Evolutionary conservation across 1,140 invertebrate species (phyloP), one percentile per base, ranked within the genome.

Genomic region (Metopolophium dirhodum): DNA sequence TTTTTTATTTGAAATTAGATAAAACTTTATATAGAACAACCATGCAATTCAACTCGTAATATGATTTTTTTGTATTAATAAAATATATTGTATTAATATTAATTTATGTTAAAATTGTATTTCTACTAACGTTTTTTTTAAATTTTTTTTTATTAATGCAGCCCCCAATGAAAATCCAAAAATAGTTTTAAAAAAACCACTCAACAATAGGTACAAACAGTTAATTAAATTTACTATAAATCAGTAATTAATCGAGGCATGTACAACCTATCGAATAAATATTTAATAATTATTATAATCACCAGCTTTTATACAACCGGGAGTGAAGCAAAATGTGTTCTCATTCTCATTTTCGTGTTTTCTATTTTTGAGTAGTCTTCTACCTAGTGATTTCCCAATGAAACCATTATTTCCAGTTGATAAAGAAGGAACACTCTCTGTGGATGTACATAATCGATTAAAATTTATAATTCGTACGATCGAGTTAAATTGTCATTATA

Each of bases 301-400:
- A 94, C 94, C 94, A 22, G 94, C 91, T 54, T 94, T 85, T 18
- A 94, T 88, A 68, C 94, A 94, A 20, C 94, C 94, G 20, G 85
- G 0, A 4, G 94, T 94, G 1, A 94, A 85, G 30, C 94, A 94
- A 14, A 94, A n/a, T 77, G 11, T 35, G n/a, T 94, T 93, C 18
- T 94, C 77, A 23, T 94, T 93, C 18, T 94, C 77, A 23, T 94
- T 68, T 37, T 91, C 61, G 7, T 49, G 18, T 77, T 94, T 37
- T 30, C 47, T 68, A 47, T 45, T 49, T 22, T 89, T 35, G 35
- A 93, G 83, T 23, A 87, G 61, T 35, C 88, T 93, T 91, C 93
- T 54, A 7, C n/a, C 18, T 22, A 37, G 11, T 41, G 82, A 47
- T 85, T 93, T 86, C 1, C 14, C 37, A 37, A 85, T 82, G 7